Conservation (phyloP, 2,113 vertebrate species). For the Serranochromis macrocephalus region DNA sequence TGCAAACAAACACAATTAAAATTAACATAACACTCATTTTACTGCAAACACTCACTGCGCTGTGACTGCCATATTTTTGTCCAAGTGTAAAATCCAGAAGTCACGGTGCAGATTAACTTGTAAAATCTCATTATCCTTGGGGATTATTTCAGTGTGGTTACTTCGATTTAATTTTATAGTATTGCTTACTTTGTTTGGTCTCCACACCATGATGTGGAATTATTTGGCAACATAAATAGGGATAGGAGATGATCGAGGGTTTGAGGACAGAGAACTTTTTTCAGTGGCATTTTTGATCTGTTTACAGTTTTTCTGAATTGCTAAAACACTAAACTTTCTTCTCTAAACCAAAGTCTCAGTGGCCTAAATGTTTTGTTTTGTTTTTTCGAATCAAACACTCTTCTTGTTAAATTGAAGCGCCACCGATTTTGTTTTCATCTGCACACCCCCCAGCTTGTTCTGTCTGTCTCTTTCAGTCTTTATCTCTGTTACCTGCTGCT, state of each 20-base stretch:
- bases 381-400: rapidly evolving
- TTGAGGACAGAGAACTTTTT: not conserved
- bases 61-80: not conserved
- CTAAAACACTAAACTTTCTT: not conserved
- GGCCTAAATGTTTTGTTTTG: not conserved
- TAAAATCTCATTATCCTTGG: not conserved
- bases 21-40: not conserved
- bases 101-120: not conserved
- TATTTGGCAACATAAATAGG: not conserved
- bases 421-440: not conserved
- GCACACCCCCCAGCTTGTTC: not conserved
- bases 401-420: conserved; percentile 6
- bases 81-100: not conserved
- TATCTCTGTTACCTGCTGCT: not conserved
- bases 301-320: not conserved
- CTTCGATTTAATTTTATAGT: not conserved
- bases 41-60: not conserved
- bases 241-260: not conserved
- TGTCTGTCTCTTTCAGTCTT: not conserved
- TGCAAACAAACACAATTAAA: not conserved
- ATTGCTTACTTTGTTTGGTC: not conserved
- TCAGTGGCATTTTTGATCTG: not conserved
- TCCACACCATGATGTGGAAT: not conserved
- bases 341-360: not conserved
- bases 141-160: not conserved